Percentiles rank a stretch among this genome's conserved stretches.
Evolutionary conservation across 2,113 vertebrate genomes (phyloP).

Genomic region (Heloderma charlesbogerti): DNA sequence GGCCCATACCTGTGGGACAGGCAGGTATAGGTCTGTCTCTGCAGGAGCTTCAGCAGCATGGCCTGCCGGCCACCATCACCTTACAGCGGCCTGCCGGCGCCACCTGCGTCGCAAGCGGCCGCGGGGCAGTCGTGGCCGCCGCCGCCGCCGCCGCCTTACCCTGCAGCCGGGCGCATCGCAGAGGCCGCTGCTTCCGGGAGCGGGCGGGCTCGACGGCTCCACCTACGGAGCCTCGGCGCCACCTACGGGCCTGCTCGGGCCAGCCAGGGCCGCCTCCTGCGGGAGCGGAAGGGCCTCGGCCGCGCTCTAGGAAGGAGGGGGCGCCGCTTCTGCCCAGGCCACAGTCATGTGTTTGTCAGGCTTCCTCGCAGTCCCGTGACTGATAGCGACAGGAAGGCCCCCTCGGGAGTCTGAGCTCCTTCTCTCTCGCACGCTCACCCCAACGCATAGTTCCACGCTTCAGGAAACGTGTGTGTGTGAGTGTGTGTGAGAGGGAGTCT

Average conservation of each 20-base stretch:
- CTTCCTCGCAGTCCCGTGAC: not conserved
- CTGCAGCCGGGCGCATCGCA: not conserved
- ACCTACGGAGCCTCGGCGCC: not conserved
- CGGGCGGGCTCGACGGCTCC: slow-evolving; percentile 15
- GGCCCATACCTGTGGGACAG: slow-evolving; percentile 96
- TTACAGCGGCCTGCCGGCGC: slow-evolving; percentile 32
- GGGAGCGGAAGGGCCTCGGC: not conserved
- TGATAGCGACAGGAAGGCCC: not conserved
- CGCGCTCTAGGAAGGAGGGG: too few species aligned
- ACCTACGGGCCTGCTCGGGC: slow-evolving; percentile 10
- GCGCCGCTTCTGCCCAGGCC: fast-evolving
- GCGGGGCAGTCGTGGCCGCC: not conserved
- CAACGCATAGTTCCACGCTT: too few species aligned
- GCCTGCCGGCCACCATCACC: slow-evolving; percentile 63
- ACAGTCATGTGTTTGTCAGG: not conserved
- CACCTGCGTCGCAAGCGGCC: slow-evolving; percentile 7
- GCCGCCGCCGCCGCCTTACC: not conserved
- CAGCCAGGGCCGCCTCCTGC: not conserved
- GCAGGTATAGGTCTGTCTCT: slow-evolving; percentile 97
- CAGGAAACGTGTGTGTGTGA: too few species aligned
- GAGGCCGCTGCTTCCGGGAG: not conserved
- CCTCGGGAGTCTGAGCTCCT: too few species aligned
- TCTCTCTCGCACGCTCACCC: not conserved
- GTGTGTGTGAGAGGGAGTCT: too few species aligned
- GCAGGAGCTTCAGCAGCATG: slow-evolving; percentile 95